Percentiles rank a stretch among this genome's conserved stretches.
These are phyloP conservation scores for Cordylochernes scorpioides DNA, from an alignment of 2,888 invertebrate genomes.

Conservation along the genomic window DNA sequence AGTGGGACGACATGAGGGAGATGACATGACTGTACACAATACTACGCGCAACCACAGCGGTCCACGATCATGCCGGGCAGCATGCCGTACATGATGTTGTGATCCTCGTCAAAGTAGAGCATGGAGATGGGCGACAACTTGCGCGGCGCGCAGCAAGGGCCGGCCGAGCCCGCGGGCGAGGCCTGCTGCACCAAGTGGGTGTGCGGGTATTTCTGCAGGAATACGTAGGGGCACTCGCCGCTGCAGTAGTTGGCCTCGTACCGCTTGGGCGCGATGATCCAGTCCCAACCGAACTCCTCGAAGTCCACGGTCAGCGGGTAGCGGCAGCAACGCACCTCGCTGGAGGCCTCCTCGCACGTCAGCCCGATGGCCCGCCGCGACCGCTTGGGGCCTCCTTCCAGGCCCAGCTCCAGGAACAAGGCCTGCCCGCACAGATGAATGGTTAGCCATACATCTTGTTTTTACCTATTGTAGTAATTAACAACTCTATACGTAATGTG, in stretches of 20 bases:
- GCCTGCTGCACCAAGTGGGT: conserved; percentile 62
- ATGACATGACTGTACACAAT: no score
- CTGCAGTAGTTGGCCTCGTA: conserved; percentile 90
- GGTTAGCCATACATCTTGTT: no score
- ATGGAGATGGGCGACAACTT: conserved; percentile 48
- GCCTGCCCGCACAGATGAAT: no score
- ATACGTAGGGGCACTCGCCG: conserved; percentile 70
- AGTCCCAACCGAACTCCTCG: conserved; percentile 84
- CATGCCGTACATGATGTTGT: conserved; percentile 57
- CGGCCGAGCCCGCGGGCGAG: conserved; percentile 42
- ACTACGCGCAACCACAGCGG: conserved; percentile 63
- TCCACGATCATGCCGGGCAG: conserved; percentile 85
- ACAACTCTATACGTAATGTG: no score
- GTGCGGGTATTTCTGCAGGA: conserved; percentile 57
- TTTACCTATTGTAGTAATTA: no score
- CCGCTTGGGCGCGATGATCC: conserved; percentile 79
- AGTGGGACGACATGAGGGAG: no score
- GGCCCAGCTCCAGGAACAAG: no score
- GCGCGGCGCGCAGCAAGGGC: conserved; percentile 75
- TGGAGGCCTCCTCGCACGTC: conserved; percentile 51
- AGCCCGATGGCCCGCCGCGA: no score
- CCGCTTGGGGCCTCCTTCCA: no score
- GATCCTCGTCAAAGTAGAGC: conserved; percentile 67
- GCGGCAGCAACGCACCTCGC: conserved; percentile 67
- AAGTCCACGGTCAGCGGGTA: conserved; percentile 82